phyloP scores from a whole-genome alignment of 2,888 invertebrate species.

The Opisthograptis luteolata region DNA sequence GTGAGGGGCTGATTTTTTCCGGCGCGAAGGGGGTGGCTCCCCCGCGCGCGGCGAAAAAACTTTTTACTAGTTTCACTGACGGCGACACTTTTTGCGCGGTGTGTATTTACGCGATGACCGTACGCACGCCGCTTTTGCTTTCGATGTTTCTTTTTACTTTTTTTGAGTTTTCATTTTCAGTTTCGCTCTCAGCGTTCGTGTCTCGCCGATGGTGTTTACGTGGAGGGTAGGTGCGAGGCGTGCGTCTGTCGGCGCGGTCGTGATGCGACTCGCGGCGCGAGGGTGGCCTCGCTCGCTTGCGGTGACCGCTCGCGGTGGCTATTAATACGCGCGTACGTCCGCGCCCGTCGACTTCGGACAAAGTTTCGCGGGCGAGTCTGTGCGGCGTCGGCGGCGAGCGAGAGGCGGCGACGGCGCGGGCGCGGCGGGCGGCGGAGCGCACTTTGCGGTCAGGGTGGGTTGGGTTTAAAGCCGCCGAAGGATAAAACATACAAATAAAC shows the following conservation, averaged over 20 bases:
- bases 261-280: conserved; percentile 59
- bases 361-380: conserved; percentile 81
- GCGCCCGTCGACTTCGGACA: conserved; percentile 82
- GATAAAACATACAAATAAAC: conserved; percentile 86
- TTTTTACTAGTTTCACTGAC: conserved; percentile 84
- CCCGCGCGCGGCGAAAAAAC: conserved; percentile 78
- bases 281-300: conserved; percentile 61
- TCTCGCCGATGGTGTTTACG: conserved; percentile 43
- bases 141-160: conserved; percentile 51
- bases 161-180: conserved; percentile 47
- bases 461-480: conserved; percentile 88
- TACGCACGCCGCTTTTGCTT: conserved; percentile 73
- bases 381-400: conserved; percentile 72
- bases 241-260: conserved; percentile 60
- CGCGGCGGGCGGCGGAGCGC: conserved; percentile 84
- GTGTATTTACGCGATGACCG: conserved; percentile 75
- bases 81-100: conserved; percentile 80
- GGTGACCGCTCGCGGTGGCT: conserved; percentile 77
- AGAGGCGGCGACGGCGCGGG: conserved; percentile 80
- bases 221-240: conserved; percentile 60
- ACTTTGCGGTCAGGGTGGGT: conserved; percentile 88
- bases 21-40: conserved; percentile 75
- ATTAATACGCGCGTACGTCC: conserved; percentile 82
- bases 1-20: conserved; percentile 81
- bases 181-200: conserved; percentile 39